phyloP scores from a whole-genome alignment of 1,140 invertebrate genomes.

The Hormaphis cornu region DNA sequence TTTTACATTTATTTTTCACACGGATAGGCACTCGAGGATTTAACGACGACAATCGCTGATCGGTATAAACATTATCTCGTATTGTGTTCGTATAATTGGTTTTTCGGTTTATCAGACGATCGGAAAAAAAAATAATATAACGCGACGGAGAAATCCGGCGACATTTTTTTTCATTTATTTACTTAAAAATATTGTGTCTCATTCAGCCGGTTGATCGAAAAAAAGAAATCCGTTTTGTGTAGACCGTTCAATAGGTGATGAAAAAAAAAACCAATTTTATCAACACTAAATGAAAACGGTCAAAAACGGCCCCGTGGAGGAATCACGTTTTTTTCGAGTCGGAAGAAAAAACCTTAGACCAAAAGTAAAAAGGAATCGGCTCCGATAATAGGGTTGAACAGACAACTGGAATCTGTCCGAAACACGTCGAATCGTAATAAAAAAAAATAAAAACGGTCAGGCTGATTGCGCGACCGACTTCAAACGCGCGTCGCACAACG shows the following conservation, averaged over 20 bases:
- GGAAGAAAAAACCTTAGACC: no score
- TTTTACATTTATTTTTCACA: no score
- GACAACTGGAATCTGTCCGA: constrained; percentile 27
- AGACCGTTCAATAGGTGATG: constrained; percentile 18
- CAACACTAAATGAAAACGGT: constrained; percentile 17
- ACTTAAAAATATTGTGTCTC: constrained; percentile 13
- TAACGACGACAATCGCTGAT: no score
- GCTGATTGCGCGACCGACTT: neutral
- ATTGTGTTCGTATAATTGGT: neutral
- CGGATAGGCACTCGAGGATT: no score
- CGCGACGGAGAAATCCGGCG: neutral
- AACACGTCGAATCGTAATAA: neutral
- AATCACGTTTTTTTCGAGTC: neutral
- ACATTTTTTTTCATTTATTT: constrained; percentile 4
- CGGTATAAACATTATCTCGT: no score
- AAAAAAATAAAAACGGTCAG: neutral
- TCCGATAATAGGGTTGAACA: constrained; percentile 18
- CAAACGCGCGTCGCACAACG: neutral
- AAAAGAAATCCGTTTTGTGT: constrained; percentile 17
- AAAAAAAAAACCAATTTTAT: constrained; percentile 23
- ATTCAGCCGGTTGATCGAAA: constrained; percentile 7
- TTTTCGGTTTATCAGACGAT: neutral
- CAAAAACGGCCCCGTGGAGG: constrained; percentile 16
- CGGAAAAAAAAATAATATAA: neutral
- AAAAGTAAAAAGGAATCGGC: neutral